Conservation (phyloP, 2,113 vertebrate species). For the Vimba vimba region DNA sequence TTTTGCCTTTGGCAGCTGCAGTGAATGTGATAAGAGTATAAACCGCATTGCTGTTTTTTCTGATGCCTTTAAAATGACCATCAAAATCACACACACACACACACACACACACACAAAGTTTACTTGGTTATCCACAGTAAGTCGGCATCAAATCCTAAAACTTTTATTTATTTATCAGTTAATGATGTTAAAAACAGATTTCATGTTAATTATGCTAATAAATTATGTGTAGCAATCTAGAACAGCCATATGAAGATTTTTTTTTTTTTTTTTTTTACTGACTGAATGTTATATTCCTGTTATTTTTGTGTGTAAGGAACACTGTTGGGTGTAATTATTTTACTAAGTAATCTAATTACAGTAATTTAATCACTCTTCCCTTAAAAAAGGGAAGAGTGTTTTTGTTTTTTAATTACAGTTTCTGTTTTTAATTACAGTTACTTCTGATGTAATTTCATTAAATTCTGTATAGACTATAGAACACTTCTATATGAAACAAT, state of each 20-base stretch:
- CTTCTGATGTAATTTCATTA: too few relatives aligned
- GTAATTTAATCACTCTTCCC: too few relatives aligned
- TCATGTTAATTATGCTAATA: too few relatives aligned
- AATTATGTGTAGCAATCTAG: too few relatives aligned
- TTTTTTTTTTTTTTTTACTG: neutral
- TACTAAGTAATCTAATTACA: too few relatives aligned
- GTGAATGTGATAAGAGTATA: slow-evolving; percentile 68
- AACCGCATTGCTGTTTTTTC: slow-evolving; percentile 39
- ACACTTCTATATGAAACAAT: too few relatives aligned
- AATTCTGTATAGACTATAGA: too few relatives aligned
- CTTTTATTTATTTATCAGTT: neutral
- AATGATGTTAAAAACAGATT: neutral
- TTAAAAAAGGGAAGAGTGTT: too few relatives aligned
- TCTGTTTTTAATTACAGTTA: too few relatives aligned
- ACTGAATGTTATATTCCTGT: neutral
- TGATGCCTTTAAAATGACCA: slow-evolving; percentile 45
- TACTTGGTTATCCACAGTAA: neutral
- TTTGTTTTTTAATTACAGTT: too few relatives aligned
- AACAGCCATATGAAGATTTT: neutral
- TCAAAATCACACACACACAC: slow-evolving; percentile 42
- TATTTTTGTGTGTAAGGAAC: neutral
- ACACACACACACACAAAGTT: slow-evolving; percentile 12
- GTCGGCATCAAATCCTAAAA: neutral
- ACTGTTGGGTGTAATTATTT: too few relatives aligned
- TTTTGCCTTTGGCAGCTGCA: slow-evolving; percentile 66